Conservation (phyloP, 2,888 invertebrate species). For the Hypselothyrea guttata region DNA sequence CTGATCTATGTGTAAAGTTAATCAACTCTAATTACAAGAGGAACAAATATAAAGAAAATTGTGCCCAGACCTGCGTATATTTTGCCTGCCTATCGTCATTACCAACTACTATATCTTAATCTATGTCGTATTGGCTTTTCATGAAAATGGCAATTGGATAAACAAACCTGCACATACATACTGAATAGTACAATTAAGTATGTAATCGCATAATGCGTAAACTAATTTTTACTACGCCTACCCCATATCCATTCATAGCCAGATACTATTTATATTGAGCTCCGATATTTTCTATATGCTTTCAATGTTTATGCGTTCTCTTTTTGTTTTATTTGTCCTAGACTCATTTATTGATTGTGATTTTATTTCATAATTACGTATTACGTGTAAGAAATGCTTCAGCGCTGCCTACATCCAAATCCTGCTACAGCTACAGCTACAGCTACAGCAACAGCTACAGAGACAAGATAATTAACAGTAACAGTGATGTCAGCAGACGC, state of each 20-base stretch:
- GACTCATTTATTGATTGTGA: constrained; percentile 16
- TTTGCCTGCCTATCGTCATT: constrained; percentile 46
- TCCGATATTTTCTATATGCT: constrained; percentile 17
- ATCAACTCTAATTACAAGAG: neutral
- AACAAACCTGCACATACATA: constrained; percentile 10
- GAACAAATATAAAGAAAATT: constrained; percentile 9
- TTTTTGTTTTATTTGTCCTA: constrained; percentile 7
- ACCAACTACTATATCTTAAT: no score
- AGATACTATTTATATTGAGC: constrained; percentile 8
- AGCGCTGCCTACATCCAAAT: constrained; percentile 61
- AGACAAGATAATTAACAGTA: constrained; percentile 28
- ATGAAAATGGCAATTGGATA: no score
- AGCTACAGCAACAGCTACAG: constrained; percentile 25
- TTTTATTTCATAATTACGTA: constrained; percentile 27
- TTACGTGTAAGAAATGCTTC: constrained; percentile 53
- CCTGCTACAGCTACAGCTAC: constrained; percentile 52
- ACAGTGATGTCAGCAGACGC: constrained; percentile 15
- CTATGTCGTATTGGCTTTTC: constrained; percentile 43
- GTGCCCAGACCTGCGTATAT: constrained; percentile 32
- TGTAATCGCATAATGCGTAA: constrained; percentile 30
- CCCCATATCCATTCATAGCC: constrained; percentile 12
- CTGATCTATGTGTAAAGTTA: constrained; percentile 42
- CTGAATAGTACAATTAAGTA: constrained; percentile 17
- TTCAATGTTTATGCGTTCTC: constrained; percentile 14
- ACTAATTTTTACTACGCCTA: constrained; percentile 16